Percentiles rank a stretch among this genome's conserved stretches.
Evolutionary conservation across 1,140 invertebrate species (phyloP).

Genomic region (Brachionus paranguensis): DNA sequence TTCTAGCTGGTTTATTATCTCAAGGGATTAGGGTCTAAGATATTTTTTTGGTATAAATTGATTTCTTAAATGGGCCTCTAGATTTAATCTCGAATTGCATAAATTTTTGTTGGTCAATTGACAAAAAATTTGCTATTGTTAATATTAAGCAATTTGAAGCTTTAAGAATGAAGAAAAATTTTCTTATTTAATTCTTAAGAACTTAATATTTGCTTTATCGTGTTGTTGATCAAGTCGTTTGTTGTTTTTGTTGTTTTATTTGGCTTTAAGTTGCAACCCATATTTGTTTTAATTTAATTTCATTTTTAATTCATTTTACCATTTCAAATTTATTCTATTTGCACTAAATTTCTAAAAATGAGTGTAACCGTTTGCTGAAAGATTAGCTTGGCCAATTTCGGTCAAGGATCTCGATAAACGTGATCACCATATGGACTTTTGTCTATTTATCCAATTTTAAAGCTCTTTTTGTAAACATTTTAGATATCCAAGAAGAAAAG

Average conservation of each 20-base stretch:
- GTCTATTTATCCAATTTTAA: neutral
- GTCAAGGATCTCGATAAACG: neutral
- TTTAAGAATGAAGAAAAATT: neutral
- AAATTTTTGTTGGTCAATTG: neutral
- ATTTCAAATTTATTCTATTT: neutral
- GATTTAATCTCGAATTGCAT: neutral
- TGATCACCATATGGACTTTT: neutral
- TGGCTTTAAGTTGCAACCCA: constrained; percentile 14
- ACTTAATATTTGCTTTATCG: constrained; percentile 19
- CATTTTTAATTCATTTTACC: constrained; percentile 2
- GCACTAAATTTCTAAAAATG: neutral
- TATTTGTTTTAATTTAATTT: constrained; percentile 30
- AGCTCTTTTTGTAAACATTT: constrained; percentile 2
- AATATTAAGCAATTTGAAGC: neutral
- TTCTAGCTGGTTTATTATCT: neutral
- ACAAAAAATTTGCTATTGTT: neutral
- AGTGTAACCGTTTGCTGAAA: neutral
- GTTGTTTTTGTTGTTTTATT: constrained; percentile 11
- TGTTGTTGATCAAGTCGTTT: neutral
- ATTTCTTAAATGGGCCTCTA: neutral
- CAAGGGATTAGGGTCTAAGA: neutral
- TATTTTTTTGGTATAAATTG: neutral
- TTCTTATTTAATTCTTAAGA: constrained; percentile 14
- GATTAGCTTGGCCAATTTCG: neutral
- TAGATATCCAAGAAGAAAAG: constrained; percentile 13